phyloP scores from a whole-genome alignment of 2,113 vertebrate genomes.

The Dicrurus megarhynchus region DNA sequence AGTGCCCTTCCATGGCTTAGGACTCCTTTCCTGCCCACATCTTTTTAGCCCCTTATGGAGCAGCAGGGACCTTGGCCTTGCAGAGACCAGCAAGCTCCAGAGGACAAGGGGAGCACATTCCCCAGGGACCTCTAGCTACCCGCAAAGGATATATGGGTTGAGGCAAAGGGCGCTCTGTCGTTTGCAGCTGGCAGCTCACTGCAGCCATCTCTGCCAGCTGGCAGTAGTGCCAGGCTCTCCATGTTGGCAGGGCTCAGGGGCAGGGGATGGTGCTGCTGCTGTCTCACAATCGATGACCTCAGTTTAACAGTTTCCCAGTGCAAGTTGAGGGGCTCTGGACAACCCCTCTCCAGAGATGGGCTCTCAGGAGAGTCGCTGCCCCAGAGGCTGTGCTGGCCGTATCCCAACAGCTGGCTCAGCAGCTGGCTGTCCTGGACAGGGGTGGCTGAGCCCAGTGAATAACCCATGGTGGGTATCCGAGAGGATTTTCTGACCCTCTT shows the following conservation, averaged over 20 bases:
- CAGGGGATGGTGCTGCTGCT: conserved; percentile 75
- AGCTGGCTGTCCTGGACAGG: conserved; percentile 79
- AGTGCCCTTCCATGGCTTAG: not conserved
- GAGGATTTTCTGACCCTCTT: conserved; percentile 70
- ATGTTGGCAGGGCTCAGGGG: conserved; percentile 50
- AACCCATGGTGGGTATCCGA: conserved; percentile 65
- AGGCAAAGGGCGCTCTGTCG: conserved; percentile 73
- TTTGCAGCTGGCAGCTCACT: conserved; percentile 69
- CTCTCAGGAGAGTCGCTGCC: conserved; percentile 34
- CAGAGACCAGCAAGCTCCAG: fast-evolving
- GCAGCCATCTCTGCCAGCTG: conserved; percentile 77
- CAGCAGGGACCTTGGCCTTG: not conserved
- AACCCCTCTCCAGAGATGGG: conserved; percentile 60
- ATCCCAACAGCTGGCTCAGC: conserved; percentile 81
- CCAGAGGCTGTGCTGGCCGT: conserved; percentile 68
- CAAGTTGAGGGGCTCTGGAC: conserved; percentile 67
- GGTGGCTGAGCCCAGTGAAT: conserved; percentile 65
- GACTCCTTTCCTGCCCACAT: not conserved
- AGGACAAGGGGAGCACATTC: not conserved
- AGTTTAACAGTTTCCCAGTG: conserved; percentile 78
- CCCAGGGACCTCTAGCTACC: not conserved
- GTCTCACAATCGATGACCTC: conserved; percentile 74
- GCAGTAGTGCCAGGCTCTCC: conserved; percentile 71
- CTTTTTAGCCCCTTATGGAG: not conserved
- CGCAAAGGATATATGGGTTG: conserved; percentile 90